Base-by-base conservation (phyloP, 2,113 vertebrate genomes). In the Vulpes lagopus region DNA sequence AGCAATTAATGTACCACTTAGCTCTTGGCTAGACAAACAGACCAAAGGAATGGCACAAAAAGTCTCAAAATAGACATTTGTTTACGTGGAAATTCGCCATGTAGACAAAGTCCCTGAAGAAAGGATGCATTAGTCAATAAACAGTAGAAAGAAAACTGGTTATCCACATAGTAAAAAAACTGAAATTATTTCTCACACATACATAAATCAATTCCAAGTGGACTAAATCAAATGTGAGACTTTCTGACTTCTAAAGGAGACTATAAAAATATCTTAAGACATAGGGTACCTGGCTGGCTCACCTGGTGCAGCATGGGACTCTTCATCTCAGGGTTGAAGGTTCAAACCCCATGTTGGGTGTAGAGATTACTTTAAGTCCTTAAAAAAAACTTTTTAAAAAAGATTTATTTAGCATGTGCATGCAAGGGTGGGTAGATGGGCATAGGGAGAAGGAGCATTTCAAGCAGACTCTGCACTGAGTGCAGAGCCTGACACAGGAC, bases 181-280 rank as follows among this genome's bases (percentile, higher is more conserved):
- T 4, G 5, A 51, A 55, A 82, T 9, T 79, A 19, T 43, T 4
- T 83, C 23, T 91, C 3, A 80, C 11, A 91, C 19, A 67, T 76
- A 76, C 6, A 85, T 17, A 85, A 62, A 85, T 89, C 53, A 89
- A 84, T 85, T 90, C 64, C 64, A 85, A 19, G 57, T 91, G 17
- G 53, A 79, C 53, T 89, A 79, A 62, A 80, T 5, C 59, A 73
- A 62, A 38, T 60, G n/a, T 81, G 20, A 87, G 59, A 85, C 14
- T 95, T 79, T 76, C 64, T 89, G 32, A 96, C 49, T 32, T 80
- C 94, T 64, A 73, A 16, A 90, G 76, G 23, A 85, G 12, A 78
- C n/a, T 25, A 43, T 62, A 71, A 93, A 93, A 71, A 53, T 67
- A 55, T 55, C 51, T 79, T 55, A 55, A n/a, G 8, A 20, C 49